Base-by-base conservation (phyloP, 1,140 invertebrate species). In the Eubasilissa regina region DNA sequence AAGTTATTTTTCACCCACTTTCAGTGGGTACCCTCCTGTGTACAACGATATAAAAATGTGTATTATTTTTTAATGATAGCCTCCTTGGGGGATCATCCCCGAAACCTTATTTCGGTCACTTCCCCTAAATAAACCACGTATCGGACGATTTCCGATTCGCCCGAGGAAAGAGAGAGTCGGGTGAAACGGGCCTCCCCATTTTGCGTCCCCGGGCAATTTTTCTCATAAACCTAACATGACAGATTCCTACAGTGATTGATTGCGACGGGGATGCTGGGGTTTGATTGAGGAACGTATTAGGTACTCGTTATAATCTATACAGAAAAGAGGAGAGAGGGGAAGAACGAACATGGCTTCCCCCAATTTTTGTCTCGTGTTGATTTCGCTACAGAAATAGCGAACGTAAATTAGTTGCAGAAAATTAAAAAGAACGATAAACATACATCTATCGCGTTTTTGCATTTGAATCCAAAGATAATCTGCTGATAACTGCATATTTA, bases 191-290 rank as follows among this genome's bases (percentile, higher is more conserved):
- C 56, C 51, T 43, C 51, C 73, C 73, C 35, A 58, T 53, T 44
- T 15, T 17, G 25, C 53, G 51, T 53, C 72, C 78, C 55, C 60
- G 21, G 84, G 87, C 88, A 87, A 89, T 89, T 89, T 89, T 89
- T 89, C 89, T 89, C 87, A 87, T 89, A 89, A 89, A 89, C 87
- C 88, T 85, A 89, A 89, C 89, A 89, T 89, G 89, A 89, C 89
- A 89, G 88, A 89, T 88, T 86, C 86, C 87, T 88, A 87, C 86
- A 87, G 87, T 87, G 88, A 89, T 89, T 89, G 89, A 89, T 89
- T 85, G 85, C 83, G 77, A 84, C 80, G 77, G 83, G 84, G 78
- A 75, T 55, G 73, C 60, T 80, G 83, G 77, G 75, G 85, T 84
- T 83, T 83, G 81, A 83, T 83, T 83, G 81, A 83, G 73, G 79